Conservation (phyloP, 2,888 invertebrate genomes). For the Itoplectis maculator region DNA sequence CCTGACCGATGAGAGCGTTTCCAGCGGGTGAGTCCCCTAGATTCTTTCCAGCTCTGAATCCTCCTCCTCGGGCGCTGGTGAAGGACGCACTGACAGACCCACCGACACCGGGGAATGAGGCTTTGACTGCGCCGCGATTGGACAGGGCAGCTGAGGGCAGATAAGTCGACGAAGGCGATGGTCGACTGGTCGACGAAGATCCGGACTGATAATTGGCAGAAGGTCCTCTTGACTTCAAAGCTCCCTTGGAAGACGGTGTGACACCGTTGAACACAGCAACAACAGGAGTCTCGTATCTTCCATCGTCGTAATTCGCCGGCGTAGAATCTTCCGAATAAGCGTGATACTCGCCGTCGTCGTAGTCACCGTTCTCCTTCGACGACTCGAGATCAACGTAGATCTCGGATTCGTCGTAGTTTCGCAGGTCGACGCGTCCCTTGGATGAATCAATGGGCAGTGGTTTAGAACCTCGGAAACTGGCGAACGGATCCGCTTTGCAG, state of each 20-base stretch:
- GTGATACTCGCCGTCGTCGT: conserved; percentile 65
- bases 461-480: conserved; percentile 76
- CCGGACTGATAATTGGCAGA: conserved; percentile 65
- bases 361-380: conserved; percentile 67
- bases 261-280: conserved; percentile 57
- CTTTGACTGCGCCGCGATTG: conserved; percentile 40
- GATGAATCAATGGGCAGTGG: conserved; percentile 78
- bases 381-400: conserved; percentile 81
- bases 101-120: conserved; percentile 26
- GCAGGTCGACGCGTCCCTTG: conserved; percentile 79
- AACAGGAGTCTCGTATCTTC: conserved; percentile 61
- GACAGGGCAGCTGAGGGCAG: conserved; percentile 34
- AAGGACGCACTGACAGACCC: conserved; percentile 55
- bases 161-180: conserved; percentile 48
- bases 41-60: conserved; percentile 67
- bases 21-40: conserved; percentile 58
- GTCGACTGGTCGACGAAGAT: conserved; percentile 50
- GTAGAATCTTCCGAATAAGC: conserved; percentile 35
- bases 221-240: conserved; percentile 55
- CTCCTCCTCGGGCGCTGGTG: conserved; percentile 29
- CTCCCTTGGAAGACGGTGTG: conserved; percentile 28
- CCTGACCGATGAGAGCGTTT: conserved; percentile 73
- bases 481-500: conserved; percentile 85
- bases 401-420: conserved; percentile 82
- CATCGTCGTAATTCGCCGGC: conserved; percentile 19